A percentile compares a stretch with the other conserved stretches of the same genome.
phyloP scores from a whole-genome alignment of 2,888 invertebrate genomes.

The Marasmarcha lunaedactyla region DNA sequence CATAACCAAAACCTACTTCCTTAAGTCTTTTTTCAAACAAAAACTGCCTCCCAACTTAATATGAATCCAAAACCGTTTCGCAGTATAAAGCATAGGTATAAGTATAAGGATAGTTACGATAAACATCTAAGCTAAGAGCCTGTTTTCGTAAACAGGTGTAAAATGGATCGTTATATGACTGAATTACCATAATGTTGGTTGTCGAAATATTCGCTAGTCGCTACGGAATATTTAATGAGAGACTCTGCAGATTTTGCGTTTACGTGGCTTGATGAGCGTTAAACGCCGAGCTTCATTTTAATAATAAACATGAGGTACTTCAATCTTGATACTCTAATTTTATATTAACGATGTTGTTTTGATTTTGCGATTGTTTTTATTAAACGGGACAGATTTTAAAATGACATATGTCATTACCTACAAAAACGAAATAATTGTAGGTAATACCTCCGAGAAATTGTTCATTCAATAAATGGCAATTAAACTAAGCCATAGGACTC shows the following conservation, averaged over 20 bases:
- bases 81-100: neutral
- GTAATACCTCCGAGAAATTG: too few species aligned
- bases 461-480: too few species aligned
- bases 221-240: slow-evolving; percentile 58
- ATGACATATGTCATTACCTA: too few species aligned
- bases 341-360: too few species aligned
- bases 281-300: slow-evolving; percentile 27
- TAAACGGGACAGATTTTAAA: too few species aligned
- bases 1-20: too few species aligned
- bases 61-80: neutral
- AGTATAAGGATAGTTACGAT: slow-evolving; percentile 21
- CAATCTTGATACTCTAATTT: too few species aligned
- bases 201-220: slow-evolving; percentile 57
- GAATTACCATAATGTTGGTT: slow-evolving; percentile 64
- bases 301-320: too few species aligned
- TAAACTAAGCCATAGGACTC: too few species aligned
- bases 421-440: too few species aligned
- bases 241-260: slow-evolving; percentile 44
- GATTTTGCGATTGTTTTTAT: too few species aligned
- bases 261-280: slow-evolving; percentile 41
- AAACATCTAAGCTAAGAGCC: slow-evolving; percentile 46
- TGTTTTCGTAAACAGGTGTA: slow-evolving; percentile 65
- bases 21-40: neutral
- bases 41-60: neutral
- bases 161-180: slow-evolving; percentile 54